Evolutionary conservation across 2,888 invertebrate species (phyloP), one percentile per base, ranked within the genome.

Genomic region (Thymelicus sylvestris): DNA sequence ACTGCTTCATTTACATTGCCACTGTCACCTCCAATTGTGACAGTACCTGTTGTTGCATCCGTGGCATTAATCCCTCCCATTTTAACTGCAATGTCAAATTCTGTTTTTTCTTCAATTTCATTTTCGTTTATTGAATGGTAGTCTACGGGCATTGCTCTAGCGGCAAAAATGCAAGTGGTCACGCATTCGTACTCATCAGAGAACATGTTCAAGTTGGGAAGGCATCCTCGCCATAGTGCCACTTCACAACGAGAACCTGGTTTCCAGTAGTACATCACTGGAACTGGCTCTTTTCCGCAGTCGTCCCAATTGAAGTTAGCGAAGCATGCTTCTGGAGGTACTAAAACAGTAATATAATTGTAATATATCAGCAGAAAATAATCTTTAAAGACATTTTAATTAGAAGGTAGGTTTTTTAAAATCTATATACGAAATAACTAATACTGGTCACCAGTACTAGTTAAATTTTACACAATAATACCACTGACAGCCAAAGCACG

Each of bases 131-230:
- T 76, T 71, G 0, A 78, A 7, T 89, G 88, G 60, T 76, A 90
- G 50, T 87, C 83, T 0, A 71, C 62, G 0, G 82, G 67, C 6
- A 57, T 60, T 0, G 85, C 86, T 74, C 88, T 81, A 0, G 79
- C 75, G 0, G 81, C 66, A 72, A 86, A 92, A 13, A 92, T 83
- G 71, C 93, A 93, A 0, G 91, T 91, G 3, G 84, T 77, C 0
- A 89, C 85, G 73, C 93, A 93, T 72, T 91, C 89, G 72, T 89
- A 90, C 73, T 92, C 91, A 44, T 89, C 84, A 13, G 76, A 74
- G 70, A 93, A 93, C 93, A 93, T 92, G 74, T 93, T 93, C 0
- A 81, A 64, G 73, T 88, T 92, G 0, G 93, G 93, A 0, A 86
- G 78, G 68, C 93, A 93, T 3, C 93, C 93, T 44, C 88, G 79